phyloP scores from a whole-genome alignment of 2,113 vertebrate genomes.

The Thalassoma bifasciatum region DNA sequence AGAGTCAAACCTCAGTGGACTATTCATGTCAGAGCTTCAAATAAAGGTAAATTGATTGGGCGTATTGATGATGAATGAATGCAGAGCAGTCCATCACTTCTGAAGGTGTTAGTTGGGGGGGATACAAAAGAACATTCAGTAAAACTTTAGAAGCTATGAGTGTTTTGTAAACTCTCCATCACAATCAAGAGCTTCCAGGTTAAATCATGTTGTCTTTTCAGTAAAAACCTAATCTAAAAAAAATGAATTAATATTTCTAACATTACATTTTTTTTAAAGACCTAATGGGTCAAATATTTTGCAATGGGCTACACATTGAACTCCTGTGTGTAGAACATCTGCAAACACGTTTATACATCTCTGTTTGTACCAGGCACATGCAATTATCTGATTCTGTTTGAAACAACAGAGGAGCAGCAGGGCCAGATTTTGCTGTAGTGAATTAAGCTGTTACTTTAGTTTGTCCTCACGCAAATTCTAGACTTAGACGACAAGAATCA shows the following conservation, averaged over 20 bases:
- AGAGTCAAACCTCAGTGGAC: background rate
- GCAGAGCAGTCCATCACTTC: background rate
- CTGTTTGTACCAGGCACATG: slow-evolving; percentile 18
- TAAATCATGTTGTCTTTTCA: no score
- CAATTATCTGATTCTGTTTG: slow-evolving; percentile 9
- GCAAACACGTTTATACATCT: background rate
- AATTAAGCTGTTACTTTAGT: slow-evolving; percentile 50
- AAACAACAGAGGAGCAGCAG: slow-evolving; percentile 31
- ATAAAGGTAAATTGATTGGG: background rate
- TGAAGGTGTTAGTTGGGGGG: background rate
- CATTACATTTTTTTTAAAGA: no score
- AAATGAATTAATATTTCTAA: no score
- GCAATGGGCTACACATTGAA: background rate
- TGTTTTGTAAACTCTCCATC: background rate
- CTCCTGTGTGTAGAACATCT: background rate
- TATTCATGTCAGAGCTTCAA: background rate
- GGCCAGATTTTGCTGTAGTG: slow-evolving; percentile 3
- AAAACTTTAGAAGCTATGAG: background rate
- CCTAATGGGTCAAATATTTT: background rate
- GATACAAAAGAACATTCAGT: no score
- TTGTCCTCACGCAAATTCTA: slow-evolving; percentile 52
- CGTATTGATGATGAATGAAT: background rate
- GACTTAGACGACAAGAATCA: slow-evolving; percentile 58
- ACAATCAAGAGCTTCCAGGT: background rate
- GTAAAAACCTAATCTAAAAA: no score